Base-by-base conservation (phyloP, 2,888 invertebrate species). In the Helobdella robusta region DNA sequence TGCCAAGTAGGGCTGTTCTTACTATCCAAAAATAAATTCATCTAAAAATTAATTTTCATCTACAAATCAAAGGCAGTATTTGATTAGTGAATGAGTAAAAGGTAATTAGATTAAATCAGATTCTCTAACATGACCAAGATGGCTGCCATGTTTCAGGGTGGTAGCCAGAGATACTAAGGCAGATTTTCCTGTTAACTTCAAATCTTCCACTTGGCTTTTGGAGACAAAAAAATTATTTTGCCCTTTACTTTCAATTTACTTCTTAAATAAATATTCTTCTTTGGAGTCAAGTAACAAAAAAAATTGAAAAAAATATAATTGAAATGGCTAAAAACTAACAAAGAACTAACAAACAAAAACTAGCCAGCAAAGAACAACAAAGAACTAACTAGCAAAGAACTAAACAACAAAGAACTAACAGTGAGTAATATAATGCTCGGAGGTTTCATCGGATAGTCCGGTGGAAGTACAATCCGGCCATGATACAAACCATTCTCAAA, bases 61-160 rank as follows among this genome's bases (percentile, higher is more conserved):
- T 40, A 40, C 11, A 15, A 40, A 40, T 15, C 11, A 40, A 15
- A n/a, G n/a, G n/a, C n/a, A n/a, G n/a, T n/a, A n/a, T n/a, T n/a
- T n/a, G n/a, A n/a, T n/a, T n/a, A n/a, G n/a, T n/a, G n/a, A n/a
- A n/a, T n/a, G n/a, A n/a, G n/a, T n/a, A n/a, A n/a, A n/a, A n/a
- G n/a, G n/a, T n/a, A n/a, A n/a, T n/a, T n/a, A n/a, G n/a, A n/a
- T n/a, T n/a, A 40, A 40, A 11, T 15, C 50, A 11, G 1, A 32
- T 18, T 1, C 40, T 74, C 81, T 76, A 71, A 82, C 82, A 91
- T 35, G 91, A 92, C 94, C 94, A 94, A 2, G 91, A 91, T 32
- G 94, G 94, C 76, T 91, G 90, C 94, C 94, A 95, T 44, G 91
- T 90, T 80, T 95, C 94, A n/a, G 93, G 94, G 79, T 94, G 94